Evolutionary conservation across 2,797 vertebrate genomes (phyloP).

Genomic region (Rhinogobio ventralis): DNA sequence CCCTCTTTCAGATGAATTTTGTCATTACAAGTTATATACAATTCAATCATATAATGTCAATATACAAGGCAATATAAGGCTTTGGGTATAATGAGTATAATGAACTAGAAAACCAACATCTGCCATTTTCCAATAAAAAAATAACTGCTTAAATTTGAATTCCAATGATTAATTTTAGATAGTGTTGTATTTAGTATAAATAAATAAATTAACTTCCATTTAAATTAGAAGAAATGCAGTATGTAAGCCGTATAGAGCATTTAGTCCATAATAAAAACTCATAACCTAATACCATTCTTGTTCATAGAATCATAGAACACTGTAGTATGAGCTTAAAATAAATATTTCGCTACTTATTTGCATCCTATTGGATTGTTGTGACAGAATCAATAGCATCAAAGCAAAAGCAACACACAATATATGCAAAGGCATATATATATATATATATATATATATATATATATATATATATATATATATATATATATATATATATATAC

Average conservation of each 20-base stretch:
- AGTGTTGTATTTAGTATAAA: background rate
- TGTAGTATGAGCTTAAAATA: too few species aligned
- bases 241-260: background rate
- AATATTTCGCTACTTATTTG: too few species aligned
- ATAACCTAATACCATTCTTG: background rate
- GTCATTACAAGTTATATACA: background rate
- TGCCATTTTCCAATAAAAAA: background rate
- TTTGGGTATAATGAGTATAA: background rate
- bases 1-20: conserved; percentile 30
- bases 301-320: background rate
- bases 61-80: background rate
- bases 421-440: too few species aligned
- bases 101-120: background rate
- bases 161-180: background rate
- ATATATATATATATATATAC: too few species aligned
- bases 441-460: too few species aligned
- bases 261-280: background rate
- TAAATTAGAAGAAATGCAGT: background rate
- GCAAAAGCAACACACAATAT: too few species aligned
- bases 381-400: too few species aligned
- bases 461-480: too few species aligned
- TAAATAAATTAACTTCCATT: background rate
- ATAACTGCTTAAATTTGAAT: background rate
- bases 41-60: too few species aligned
- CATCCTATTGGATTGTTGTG: too few species aligned